Evolutionary conservation across 2,113 vertebrate species (phyloP).

Genomic region (Lycocorax pyrrhopterus): DNA sequence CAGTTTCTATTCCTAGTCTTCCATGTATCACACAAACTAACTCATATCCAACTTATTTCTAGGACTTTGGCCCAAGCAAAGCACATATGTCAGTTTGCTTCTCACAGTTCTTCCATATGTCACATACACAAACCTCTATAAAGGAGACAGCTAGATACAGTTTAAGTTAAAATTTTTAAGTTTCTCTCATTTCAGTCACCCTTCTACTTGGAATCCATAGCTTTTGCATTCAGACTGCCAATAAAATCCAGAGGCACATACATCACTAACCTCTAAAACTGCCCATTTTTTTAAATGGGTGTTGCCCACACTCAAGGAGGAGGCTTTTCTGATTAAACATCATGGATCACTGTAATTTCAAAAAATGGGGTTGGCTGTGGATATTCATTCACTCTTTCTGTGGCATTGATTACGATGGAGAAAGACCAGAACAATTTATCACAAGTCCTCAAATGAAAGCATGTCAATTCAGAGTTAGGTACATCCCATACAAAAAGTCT

Average conservation of each 20-base stretch:
- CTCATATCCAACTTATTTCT: neutral
- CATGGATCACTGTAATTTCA: neutral
- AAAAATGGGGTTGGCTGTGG: accelerated
- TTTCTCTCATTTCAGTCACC: neutral
- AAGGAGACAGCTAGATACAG: neutral
- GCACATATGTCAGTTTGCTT: neutral
- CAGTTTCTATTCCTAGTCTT: constrained; percentile 8
- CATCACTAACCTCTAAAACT: neutral
- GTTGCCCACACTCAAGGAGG: neutral
- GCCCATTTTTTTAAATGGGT: neutral
- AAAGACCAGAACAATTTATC: neutral
- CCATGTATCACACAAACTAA: neutral
- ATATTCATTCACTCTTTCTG: neutral
- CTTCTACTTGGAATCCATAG: neutral
- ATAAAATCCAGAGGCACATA: neutral
- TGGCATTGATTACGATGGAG: neutral
- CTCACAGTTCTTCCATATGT: neutral
- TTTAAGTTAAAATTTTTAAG: neutral
- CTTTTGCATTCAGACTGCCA: neutral
- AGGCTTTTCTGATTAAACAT: neutral
- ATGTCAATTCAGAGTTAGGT: neutral
- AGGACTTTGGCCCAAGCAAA: neutral
- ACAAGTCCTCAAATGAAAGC: neutral
- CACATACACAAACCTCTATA: neutral
- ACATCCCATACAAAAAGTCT: neutral